Percentiles rank a stretch among this genome's conserved stretches.
phyloP scores from a whole-genome alignment of 1,140 invertebrate genomes.

The Zaprionus inermis region DNA sequence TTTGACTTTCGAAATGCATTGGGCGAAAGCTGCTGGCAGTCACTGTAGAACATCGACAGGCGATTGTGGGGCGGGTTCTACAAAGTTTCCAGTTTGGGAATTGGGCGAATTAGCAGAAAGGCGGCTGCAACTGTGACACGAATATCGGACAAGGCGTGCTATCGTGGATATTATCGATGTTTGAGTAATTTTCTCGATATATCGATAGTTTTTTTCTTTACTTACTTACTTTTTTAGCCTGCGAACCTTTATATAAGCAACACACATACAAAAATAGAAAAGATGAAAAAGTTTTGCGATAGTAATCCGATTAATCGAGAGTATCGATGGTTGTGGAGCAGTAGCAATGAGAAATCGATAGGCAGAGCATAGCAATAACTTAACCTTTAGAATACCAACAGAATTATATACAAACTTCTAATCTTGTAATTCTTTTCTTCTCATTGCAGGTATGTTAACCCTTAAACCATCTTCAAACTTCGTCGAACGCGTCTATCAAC shows the following conservation, averaged over 20 bases:
- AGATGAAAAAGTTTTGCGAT: too few relatives aligned
- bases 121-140: neutral
- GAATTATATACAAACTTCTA: neutral
- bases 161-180: too few relatives aligned
- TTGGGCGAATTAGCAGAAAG: neutral
- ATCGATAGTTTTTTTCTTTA: too few relatives aligned
- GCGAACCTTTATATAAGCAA: too few relatives aligned
- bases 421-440: slow-evolving; percentile 2
- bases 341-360: too few relatives aligned
- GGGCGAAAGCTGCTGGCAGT: slow-evolving; percentile 39
- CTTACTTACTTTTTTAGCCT: too few relatives aligned
- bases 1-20: slow-evolving; percentile 58
- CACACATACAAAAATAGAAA: too few relatives aligned
- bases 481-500: slow-evolving; percentile 25
- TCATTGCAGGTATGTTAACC: slow-evolving; percentile 47
- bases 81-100: slow-evolving; percentile 25
- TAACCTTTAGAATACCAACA: too few relatives aligned
- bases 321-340: too few relatives aligned
- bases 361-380: too few relatives aligned
- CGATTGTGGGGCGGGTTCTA: slow-evolving; percentile 38
- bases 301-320: too few relatives aligned
- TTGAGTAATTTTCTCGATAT: too few relatives aligned
- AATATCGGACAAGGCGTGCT: neutral
- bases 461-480: neutral
- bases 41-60: slow-evolving; percentile 11